Evolutionary conservation across 2,113 vertebrate species (phyloP).

Genomic region (Aramus guarauna): DNA sequence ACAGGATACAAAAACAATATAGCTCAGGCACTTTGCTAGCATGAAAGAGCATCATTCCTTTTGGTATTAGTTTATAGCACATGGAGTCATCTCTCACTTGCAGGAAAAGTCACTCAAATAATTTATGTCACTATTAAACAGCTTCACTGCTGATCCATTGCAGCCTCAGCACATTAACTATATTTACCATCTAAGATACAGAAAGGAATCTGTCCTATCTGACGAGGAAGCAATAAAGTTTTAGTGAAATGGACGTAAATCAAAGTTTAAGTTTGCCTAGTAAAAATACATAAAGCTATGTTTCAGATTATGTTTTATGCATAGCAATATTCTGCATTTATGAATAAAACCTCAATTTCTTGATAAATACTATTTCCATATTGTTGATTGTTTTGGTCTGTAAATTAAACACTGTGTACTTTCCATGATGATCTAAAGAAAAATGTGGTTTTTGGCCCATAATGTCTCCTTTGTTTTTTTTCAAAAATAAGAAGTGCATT

Average conservation of each 20-base stretch:
- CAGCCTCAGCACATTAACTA: constrained; percentile 70
- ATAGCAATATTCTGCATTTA: constrained; percentile 62
- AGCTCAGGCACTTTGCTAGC: constrained; percentile 34
- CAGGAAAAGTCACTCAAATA: constrained; percentile 67
- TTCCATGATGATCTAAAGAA: neutral
- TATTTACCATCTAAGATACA: constrained; percentile 71
- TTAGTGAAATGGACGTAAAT: constrained; percentile 72
- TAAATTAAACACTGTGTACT: neutral
- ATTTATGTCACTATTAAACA: constrained; percentile 71
- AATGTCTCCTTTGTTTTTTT: neutral
- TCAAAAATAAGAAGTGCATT: neutral
- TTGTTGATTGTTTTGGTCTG: constrained; percentile 33
- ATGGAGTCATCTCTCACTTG: constrained; percentile 58
- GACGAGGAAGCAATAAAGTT: constrained; percentile 72
- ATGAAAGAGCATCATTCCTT: constrained; percentile 63
- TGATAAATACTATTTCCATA: constrained; percentile 36
- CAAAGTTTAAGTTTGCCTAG: constrained; percentile 65
- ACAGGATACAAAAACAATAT: constrained; percentile 29
- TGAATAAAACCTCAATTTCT: constrained; percentile 61
- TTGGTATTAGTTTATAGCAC: constrained; percentile 50
- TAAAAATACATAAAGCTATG: constrained; percentile 60
- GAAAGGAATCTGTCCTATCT: constrained; percentile 68
- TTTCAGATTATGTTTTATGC: constrained; percentile 55
- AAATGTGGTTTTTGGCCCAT: neutral
- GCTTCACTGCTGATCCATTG: constrained; percentile 48